phyloP scores from a whole-genome alignment of 2,888 invertebrate genomes.

The Cartodere bifasciata region DNA sequence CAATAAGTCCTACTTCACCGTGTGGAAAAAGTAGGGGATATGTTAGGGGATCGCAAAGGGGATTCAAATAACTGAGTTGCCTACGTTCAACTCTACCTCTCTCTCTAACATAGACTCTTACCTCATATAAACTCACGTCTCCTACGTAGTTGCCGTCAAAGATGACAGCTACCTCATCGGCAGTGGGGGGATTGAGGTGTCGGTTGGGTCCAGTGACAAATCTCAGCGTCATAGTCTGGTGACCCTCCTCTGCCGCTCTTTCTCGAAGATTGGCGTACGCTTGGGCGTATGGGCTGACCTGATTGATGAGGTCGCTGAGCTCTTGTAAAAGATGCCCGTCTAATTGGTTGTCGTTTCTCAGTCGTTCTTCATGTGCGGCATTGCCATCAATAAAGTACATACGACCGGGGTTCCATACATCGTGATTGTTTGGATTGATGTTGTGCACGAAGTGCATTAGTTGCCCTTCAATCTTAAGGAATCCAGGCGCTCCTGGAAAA shows the following conservation, averaged over 20 bases:
- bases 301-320: not conserved
- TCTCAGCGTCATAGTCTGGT: not conserved
- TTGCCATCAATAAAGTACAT: too few species aligned
- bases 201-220: not conserved
- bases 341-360: too few species aligned
- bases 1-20: slow-evolving; percentile 12
- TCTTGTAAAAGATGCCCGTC: too few species aligned
- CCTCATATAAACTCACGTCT: not conserved
- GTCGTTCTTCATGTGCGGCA: too few species aligned
- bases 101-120: slow-evolving; percentile 1
- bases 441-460: too few species aligned
- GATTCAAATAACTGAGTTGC: slow-evolving; percentile 7
- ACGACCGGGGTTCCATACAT: too few species aligned
- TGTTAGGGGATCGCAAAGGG: slow-evolving; percentile 11
- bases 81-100: not conserved
- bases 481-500: too few species aligned
- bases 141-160: not conserved
- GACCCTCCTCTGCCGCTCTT: not conserved
- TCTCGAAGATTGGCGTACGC: not conserved
- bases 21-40: slow-evolving; percentile 14
- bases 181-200: slow-evolving; percentile 1
- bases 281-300: slow-evolving; percentile 2
- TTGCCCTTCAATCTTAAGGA: too few species aligned
- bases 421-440: too few species aligned
- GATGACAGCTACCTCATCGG: slow-evolving; percentile 1